Conservation (phyloP, 2,797 vertebrate genomes). For the Merluccius polli region DNA sequence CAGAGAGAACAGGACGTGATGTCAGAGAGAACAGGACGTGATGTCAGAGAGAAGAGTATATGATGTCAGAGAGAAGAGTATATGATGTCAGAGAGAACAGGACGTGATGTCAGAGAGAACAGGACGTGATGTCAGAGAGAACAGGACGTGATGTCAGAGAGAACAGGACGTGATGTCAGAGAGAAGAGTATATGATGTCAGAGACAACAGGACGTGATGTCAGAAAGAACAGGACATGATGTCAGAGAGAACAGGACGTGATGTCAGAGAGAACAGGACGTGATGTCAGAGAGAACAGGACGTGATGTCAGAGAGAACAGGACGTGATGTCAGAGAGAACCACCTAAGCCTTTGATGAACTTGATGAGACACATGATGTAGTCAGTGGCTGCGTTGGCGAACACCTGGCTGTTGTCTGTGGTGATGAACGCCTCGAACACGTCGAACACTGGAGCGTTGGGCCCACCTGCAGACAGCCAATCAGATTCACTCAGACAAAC, state of each 20-base stretch:
- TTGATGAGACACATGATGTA: constrained; percentile 99
- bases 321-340: constrained; percentile 7
- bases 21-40: constrained; percentile 9
- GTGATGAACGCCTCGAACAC: constrained; percentile 98
- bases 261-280: constrained; percentile 8
- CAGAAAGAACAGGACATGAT: constrained; percentile 4
- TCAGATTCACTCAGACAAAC: neutral
- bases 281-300: constrained; percentile 9
- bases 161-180: constrained; percentile 10
- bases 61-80: constrained; percentile 19
- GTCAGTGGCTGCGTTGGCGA: constrained; percentile 94
- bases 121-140: constrained; percentile 5
- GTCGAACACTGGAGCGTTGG: constrained; percentile 93
- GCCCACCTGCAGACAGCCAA: constrained; percentile 75
- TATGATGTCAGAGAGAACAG: too few species aligned
- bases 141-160: neutral
- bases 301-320: neutral
- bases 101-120: constrained; percentile 7
- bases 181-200: too few species aligned
- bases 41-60: constrained; percentile 14
- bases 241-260: constrained; percentile 9
- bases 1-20: constrained; percentile 7
- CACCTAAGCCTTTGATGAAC: constrained; percentile 94
- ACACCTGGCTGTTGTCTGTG: constrained; percentile 97
- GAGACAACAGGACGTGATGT: too few species aligned